Percentiles rank a stretch among this genome's conserved stretches.
These are phyloP conservation scores for Gastracanthus pulcherrimus DNA, from an alignment of 2,888 invertebrate genomes.

Conservation along the genomic window DNA sequence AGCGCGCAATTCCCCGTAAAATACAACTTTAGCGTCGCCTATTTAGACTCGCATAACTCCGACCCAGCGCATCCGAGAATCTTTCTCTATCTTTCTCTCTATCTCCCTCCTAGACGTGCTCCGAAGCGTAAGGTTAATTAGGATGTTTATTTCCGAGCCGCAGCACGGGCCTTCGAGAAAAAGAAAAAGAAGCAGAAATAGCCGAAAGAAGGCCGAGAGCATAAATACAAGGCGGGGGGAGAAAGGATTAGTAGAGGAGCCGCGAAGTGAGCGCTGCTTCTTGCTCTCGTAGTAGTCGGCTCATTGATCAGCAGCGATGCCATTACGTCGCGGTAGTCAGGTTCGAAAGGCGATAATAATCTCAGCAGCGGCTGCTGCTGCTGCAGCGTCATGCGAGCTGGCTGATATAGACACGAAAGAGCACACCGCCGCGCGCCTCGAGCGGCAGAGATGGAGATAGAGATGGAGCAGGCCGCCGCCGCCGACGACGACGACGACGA, in stretches of 20 bases:
- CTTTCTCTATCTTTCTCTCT: neutral
- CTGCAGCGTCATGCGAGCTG: constrained; percentile 54
- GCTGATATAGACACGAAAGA: constrained; percentile 59
- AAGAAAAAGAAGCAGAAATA: neutral
- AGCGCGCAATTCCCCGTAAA: too few species aligned
- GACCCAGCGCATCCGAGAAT: too few species aligned
- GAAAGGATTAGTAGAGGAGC: neutral
- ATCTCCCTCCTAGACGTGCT: too few species aligned
- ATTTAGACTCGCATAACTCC: too few species aligned
- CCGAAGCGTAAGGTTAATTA: constrained; percentile 20
- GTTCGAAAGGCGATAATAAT: constrained; percentile 56
- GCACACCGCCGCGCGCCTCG: constrained; percentile 22
- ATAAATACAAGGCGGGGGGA: neutral
- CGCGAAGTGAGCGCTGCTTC: constrained; percentile 40
- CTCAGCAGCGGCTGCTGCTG: constrained; percentile 32
- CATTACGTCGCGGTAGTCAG: constrained; percentile 56
- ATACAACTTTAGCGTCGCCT: too few species aligned
- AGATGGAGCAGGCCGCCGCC: constrained; percentile 21
- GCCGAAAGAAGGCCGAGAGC: neutral
- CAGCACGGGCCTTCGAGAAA: too few species aligned
- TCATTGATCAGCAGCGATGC: constrained; percentile 54
- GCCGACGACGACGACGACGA: neutral
- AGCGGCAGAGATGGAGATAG: constrained; percentile 19
- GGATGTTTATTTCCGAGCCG: constrained; percentile 36
- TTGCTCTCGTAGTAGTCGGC: too few species aligned